Percentiles rank a stretch among this genome's conserved stretches.
Evolutionary conservation across 1,140 invertebrate species (phyloP).

Genomic region (Ctenoplectra terminalis): DNA sequence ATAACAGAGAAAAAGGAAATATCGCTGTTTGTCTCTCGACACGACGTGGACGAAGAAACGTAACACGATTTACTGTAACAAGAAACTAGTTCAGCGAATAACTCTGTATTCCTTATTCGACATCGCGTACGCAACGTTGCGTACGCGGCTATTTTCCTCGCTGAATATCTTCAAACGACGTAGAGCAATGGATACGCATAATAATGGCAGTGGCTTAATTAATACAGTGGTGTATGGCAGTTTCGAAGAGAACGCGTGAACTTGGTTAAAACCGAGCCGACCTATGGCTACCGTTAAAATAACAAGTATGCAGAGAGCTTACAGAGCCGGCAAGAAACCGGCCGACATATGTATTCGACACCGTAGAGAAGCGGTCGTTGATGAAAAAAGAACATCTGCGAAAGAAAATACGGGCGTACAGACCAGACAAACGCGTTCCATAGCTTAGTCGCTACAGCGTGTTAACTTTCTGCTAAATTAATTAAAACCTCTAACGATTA

Average conservation of each 20-base stretch:
- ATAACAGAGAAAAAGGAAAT: slow-evolving; percentile 3
- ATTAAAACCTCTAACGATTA: background rate
- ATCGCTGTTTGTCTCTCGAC: no score
- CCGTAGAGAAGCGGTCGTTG: background rate
- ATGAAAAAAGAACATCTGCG: slow-evolving; percentile 37
- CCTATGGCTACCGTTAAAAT: slow-evolving; percentile 4
- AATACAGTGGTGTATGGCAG: slow-evolving; percentile 7
- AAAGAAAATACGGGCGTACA: slow-evolving; percentile 24
- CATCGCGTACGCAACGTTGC: background rate
- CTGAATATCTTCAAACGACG: slow-evolving; percentile 7
- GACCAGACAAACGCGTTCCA: slow-evolving; percentile 14
- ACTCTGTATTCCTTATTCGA: slow-evolving; percentile 24
- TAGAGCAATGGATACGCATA: slow-evolving; percentile 31
- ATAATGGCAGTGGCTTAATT: slow-evolving; percentile 39
- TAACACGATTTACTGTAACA: slow-evolving; percentile 33
- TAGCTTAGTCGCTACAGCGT: background rate
- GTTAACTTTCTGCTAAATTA: slow-evolving; percentile 27
- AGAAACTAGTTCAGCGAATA: slow-evolving; percentile 39
- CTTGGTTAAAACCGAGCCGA: slow-evolving; percentile 3
- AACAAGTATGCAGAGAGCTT: slow-evolving; percentile 29
- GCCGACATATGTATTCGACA: slow-evolving; percentile 17
- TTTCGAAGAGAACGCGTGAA: slow-evolving; percentile 32
- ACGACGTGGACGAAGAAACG: slow-evolving; percentile 15
- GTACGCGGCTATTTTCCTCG: background rate
- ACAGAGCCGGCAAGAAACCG: slow-evolving; percentile 28